Conservation (phyloP, 2,888 invertebrate species). For the Callosobruchus maculatus region DNA sequence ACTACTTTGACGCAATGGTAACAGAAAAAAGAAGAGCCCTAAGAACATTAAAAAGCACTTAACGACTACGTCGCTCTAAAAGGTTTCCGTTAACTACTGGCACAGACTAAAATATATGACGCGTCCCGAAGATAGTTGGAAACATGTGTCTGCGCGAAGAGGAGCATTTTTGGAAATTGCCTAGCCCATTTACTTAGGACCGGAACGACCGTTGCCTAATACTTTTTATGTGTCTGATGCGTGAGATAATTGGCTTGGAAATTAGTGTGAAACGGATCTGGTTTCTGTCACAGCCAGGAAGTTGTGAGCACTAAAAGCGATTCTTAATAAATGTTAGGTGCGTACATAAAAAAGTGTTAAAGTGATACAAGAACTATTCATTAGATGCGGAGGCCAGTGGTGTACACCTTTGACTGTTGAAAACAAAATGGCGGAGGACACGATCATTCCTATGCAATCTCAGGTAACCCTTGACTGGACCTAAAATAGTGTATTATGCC, state of each 20-base stretch:
- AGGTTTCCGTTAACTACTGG: constrained; percentile 35
- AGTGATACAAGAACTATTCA: not conserved
- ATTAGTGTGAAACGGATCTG: constrained; percentile 15
- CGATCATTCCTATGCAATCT: too few species aligned
- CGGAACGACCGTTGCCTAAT: constrained; percentile 24
- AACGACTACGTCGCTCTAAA: constrained; percentile 40
- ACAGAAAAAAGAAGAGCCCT: constrained; percentile 30
- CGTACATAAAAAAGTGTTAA: not conserved
- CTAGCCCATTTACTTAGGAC: constrained; percentile 22
- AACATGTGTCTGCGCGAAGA: constrained; percentile 27
- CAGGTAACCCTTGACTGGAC: too few species aligned
- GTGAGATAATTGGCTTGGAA: constrained; percentile 31
- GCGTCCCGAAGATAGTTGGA: constrained; percentile 22
- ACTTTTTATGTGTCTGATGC: constrained; percentile 30
- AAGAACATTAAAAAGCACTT: constrained; percentile 45
- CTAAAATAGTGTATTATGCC: too few species aligned
- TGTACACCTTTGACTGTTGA: too few species aligned
- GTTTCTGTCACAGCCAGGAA: constrained; percentile 11
- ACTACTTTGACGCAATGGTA: not conserved
- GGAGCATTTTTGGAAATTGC: constrained; percentile 25
- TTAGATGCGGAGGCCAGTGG: not conserved
- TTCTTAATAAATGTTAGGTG: not conserved
- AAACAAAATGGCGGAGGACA: too few species aligned
- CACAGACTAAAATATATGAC: constrained; percentile 36
- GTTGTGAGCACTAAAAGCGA: not conserved